Conservation (phyloP, 2,797 vertebrate genomes). For the Pseudocheirus occidentalis region DNA sequence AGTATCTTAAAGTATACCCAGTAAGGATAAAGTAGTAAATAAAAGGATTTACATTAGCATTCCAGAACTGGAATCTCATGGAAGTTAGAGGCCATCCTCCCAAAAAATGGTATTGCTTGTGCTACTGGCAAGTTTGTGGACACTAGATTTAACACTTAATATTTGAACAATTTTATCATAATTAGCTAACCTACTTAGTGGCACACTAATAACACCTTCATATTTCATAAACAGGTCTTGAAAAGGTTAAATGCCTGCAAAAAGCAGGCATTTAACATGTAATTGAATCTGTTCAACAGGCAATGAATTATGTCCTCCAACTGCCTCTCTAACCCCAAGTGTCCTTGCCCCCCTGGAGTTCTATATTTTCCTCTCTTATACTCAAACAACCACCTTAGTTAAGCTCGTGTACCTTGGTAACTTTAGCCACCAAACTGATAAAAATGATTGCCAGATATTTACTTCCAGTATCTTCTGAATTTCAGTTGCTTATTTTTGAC, state of each 20-base stretch:
- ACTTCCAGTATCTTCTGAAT: not conserved
- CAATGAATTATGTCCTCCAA: not conserved
- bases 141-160: not conserved
- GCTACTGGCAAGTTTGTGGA: not conserved
- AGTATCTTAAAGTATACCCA: not conserved
- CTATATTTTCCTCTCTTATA: constrained; percentile 17
- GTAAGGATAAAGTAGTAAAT: not conserved
- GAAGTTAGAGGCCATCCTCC: not conserved
- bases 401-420: not conserved
- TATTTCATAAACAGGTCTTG: not conserved
- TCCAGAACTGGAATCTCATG: not conserved
- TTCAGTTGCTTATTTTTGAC: not conserved
- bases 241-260: not conserved
- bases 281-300: not conserved
- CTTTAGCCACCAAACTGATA: constrained; percentile 1
- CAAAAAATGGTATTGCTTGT: not conserved
- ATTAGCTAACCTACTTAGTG: constrained; percentile 7
- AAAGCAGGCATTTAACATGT: not conserved
- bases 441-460: not conserved
- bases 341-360: not conserved
- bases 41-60: not conserved
- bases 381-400: not conserved
- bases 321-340: not conserved
- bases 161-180: not conserved
- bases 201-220: not conserved